A percentile compares a stretch with the other conserved stretches of the same genome.
phyloP scores from a whole-genome alignment of 92 coral and sea anemone genomes.

The Epizoanthus illoricatus region DNA sequence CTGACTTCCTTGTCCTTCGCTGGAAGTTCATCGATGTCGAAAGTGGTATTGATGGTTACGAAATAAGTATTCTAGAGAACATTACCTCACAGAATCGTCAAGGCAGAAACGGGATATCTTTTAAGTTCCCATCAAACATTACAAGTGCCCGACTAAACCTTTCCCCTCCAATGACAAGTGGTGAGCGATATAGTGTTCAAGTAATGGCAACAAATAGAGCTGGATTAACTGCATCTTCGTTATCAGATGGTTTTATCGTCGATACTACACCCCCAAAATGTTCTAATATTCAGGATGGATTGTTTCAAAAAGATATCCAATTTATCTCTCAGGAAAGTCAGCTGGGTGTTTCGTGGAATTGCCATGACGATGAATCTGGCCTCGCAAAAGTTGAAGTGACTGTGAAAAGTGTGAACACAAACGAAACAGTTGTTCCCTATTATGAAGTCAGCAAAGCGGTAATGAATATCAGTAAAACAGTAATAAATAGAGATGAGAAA shows the following conservation, averaged over 20 bases:
- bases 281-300: constrained; percentile 51
- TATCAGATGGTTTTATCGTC: constrained; percentile 70
- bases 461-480: too few species aligned
- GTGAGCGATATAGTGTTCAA: constrained; percentile 57
- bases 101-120: constrained; percentile 46
- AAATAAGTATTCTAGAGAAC: constrained; percentile 13
- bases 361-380: constrained; percentile 69
- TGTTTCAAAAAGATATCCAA: constrained; percentile 17
- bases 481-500: too few species aligned
- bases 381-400: constrained; percentile 52
- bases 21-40: constrained; percentile 76
- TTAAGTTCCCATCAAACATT: constrained; percentile 35
- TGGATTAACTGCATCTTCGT: constrained; percentile 51
- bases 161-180: constrained; percentile 38
- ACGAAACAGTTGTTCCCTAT: constrained; percentile 56
- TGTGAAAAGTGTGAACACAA: constrained; percentile 43
- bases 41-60: constrained; percentile 53
- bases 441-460: constrained; percentile 39
- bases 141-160: constrained; percentile 36
- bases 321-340: constrained; percentile 45
- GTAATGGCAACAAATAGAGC: constrained; percentile 69
- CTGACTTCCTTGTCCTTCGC: constrained; percentile 15
- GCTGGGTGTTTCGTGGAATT: constrained; percentile 59
- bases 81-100: background rate
- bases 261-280: constrained; percentile 78